phyloP scores from a whole-genome alignment of 2,888 invertebrate genomes.

The Melikaiella ostensackeni region DNA sequence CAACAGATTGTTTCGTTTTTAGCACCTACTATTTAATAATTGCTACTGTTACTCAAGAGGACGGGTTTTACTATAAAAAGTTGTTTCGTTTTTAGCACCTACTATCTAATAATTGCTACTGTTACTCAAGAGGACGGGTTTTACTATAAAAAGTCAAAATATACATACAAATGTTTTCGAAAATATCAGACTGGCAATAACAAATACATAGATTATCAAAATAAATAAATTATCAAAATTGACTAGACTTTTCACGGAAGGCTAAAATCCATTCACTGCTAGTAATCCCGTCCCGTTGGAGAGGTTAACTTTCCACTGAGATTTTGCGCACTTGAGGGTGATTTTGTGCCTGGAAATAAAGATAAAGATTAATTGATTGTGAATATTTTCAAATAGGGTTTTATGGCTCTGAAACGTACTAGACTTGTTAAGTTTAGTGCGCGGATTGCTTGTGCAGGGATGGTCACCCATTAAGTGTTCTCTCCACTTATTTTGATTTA shows the following conservation, averaged over 20 bases:
- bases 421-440: slow-evolving; percentile 69
- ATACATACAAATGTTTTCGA: slow-evolving; percentile 66
- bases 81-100: slow-evolving; percentile 10
- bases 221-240: slow-evolving; percentile 66
- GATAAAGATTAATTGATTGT: not conserved
- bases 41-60: slow-evolving; percentile 58
- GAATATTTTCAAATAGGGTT: not conserved
- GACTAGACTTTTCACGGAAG: slow-evolving; percentile 55
- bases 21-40: slow-evolving; percentile 27
- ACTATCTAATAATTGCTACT: slow-evolving; percentile 45
- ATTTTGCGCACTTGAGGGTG: slow-evolving; percentile 72
- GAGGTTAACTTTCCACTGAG: slow-evolving; percentile 71
- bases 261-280: slow-evolving; percentile 61
- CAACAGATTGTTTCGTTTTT: slow-evolving; percentile 7
- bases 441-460: slow-evolving; percentile 74
- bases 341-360: slow-evolving; percentile 70
- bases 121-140: slow-evolving; percentile 66
- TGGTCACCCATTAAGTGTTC: slow-evolving; percentile 85
- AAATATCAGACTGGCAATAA: slow-evolving; percentile 63
- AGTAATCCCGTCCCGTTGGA: slow-evolving; percentile 72
- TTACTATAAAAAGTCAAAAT: slow-evolving; percentile 60
- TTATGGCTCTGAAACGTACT: slow-evolving; percentile 61
- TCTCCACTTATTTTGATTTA: slow-evolving; percentile 91
- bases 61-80: slow-evolving; percentile 67
- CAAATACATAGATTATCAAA: slow-evolving; percentile 35